Evolutionary conservation across 2,113 vertebrate species (phyloP).

Genomic region (Stomatorhinus ivindoensis): DNA sequence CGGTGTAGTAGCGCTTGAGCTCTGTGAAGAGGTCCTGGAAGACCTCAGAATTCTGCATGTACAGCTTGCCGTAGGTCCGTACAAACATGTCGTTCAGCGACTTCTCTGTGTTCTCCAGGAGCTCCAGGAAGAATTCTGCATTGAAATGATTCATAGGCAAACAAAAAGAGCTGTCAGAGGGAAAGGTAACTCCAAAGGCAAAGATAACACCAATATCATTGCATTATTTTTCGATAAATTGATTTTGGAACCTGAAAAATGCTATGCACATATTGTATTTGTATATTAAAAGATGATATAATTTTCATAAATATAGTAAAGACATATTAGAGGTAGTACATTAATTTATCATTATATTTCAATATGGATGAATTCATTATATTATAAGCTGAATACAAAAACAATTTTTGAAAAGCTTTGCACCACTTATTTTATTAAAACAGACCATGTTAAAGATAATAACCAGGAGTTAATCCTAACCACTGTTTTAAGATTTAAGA

Average conservation of each 20-base stretch:
- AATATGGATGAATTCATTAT: background rate
- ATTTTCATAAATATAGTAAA: background rate
- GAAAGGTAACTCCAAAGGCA: background rate
- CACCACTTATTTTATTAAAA: background rate
- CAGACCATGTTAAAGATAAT: background rate
- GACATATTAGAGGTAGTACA: background rate
- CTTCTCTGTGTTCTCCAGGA: slow-evolving; percentile 72
- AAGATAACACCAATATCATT: background rate
- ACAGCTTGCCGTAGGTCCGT: slow-evolving; percentile 72
- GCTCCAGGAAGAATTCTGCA: slow-evolving; percentile 74
- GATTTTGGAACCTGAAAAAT: background rate
- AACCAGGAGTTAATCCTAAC: background rate
- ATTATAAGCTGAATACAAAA: background rate
- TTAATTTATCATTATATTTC: background rate
- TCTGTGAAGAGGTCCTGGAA: slow-evolving; percentile 78
- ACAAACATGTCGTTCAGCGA: slow-evolving; percentile 80
- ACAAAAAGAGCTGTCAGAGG: background rate
- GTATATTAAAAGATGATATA: background rate
- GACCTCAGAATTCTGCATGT: slow-evolving; percentile 78
- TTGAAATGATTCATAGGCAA: background rate
- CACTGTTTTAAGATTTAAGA: background rate
- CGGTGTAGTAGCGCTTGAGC: slow-evolving; percentile 72
- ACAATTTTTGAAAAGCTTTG: background rate
- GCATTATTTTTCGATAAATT: background rate
- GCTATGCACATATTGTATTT: background rate